Base-by-base conservation (phyloP, 2,888 invertebrate species). In the Galerucella calmariensis region DNA sequence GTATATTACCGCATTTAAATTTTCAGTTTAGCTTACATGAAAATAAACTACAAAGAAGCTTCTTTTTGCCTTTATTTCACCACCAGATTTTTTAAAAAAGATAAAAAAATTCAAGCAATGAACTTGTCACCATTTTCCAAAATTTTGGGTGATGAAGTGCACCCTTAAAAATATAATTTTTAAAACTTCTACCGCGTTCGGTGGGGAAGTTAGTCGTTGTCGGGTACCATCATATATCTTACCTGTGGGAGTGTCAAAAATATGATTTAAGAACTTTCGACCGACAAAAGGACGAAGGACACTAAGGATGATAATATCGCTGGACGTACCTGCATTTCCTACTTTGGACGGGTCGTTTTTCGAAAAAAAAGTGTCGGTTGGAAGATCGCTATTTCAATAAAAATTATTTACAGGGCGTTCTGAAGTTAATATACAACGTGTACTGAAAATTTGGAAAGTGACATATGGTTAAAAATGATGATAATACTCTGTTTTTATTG, bases 211-310 rank as follows among this genome's bases (percentile, higher is more conserved):
- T 41, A 5, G 9, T 41, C 35, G 35, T 8, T 63, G 41, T 56
- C 48, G 44, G 27, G 53, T 68, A 63, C 68, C 59, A 67, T 74
- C 67, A 68, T 66, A 61, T 48, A 75, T 72, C 16, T 62, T 72
- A 72, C 75, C 72, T 75, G 75, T 72, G 69, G 58, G 72, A 68
- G 75, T 75, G 75, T 72, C 72, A 61, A 65, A 75, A 72, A 59
- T 75, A 75, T 75, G 75, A 75, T 75, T 72, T 72, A 75, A 58
- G 20, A 66, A 35, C 46, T 44, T 63, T 41, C 56, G 63, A 69
- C 75, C 72, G 69, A 75, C 75, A 72, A 65, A 69, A 41, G 41
- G 11, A 62, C 4, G 51, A 53, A 20, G 59, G 62, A 62, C 62
- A 62, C 8, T 35, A 35, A 62, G n/a, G 62, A 62, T 20, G 56